Conservation (phyloP, 2,888 invertebrate genomes). For the Phlogophora meticulosa region DNA sequence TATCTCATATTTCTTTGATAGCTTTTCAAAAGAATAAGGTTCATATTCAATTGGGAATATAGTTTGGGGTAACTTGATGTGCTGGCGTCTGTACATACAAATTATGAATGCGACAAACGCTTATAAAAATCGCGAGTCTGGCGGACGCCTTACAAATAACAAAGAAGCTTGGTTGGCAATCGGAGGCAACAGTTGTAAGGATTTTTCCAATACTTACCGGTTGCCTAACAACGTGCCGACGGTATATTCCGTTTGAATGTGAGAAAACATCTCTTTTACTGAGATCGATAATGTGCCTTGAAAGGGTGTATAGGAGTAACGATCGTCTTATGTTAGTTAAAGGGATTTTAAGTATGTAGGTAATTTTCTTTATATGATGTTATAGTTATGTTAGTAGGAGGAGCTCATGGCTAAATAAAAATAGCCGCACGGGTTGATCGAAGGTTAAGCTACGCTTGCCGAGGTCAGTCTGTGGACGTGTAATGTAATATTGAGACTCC, state of each 20-base stretch:
- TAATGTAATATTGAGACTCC: no score
- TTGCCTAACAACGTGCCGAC: conserved; percentile 32
- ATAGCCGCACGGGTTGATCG: no score
- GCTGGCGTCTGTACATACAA: no score
- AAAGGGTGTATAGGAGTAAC: neutral
- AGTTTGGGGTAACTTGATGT: no score
- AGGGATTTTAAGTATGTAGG: neutral
- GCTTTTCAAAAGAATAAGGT: no score
- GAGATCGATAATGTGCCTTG: neutral
- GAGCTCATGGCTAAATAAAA: no score
- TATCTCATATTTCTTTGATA: no score
- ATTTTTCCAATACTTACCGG: conserved; percentile 31
- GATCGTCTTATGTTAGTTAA: neutral
- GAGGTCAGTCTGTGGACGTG: no score
- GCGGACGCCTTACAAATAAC: conserved; percentile 1
- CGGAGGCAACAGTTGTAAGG: neutral
- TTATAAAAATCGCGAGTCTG: neutral
- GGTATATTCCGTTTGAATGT: neutral
- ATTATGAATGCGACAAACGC: no score
- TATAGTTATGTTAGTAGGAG: neutral
- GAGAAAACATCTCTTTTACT: neutral
- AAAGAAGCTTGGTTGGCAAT: conserved; percentile 6
- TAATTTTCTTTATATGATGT: neutral
- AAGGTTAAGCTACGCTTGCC: no score
- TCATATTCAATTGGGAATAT: no score